Evolutionary conservation across 2,797 vertebrate species (phyloP).

Genomic region (Pantherophis alleghaniensis): DNA sequence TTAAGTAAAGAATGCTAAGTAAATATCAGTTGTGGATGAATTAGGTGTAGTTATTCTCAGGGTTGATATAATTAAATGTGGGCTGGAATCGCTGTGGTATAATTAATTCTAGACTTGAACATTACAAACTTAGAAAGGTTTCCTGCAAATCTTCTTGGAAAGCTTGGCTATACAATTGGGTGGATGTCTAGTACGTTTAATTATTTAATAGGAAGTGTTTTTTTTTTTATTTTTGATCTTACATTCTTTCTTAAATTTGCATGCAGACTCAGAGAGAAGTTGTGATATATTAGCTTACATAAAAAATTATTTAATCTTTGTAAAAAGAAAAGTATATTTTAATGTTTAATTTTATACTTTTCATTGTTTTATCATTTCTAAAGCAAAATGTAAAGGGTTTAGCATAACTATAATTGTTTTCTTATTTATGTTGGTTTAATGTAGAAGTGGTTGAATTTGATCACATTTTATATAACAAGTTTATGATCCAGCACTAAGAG

Average conservation of each 20-base stretch:
- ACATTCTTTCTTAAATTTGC: neutral
- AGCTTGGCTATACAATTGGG: neutral
- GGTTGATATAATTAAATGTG: conserved; percentile 4
- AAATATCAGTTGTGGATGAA: neutral
- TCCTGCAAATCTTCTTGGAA: neutral
- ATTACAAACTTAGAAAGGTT: neutral
- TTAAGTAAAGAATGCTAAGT: conserved; percentile 3
- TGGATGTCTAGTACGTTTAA: neutral
- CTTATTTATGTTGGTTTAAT: neutral
- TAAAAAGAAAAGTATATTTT: neutral
- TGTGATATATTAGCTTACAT: neutral
- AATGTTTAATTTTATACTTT: neutral
- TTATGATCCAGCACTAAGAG: neutral
- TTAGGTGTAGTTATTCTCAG: conserved; percentile 6
- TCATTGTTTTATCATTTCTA: neutral
- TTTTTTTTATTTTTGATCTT: neutral
- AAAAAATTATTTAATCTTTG: neutral
- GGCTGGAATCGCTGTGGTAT: neutral
- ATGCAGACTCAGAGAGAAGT: neutral
- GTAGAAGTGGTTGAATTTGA: neutral
- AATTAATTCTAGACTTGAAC: conserved; percentile 4
- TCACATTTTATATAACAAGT: neutral
- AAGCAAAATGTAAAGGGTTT: neutral
- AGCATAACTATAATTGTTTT: neutral
- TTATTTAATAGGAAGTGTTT: neutral